phyloP scores from a whole-genome alignment of 1,140 invertebrate genomes.

The Carposina sasakii region DNA sequence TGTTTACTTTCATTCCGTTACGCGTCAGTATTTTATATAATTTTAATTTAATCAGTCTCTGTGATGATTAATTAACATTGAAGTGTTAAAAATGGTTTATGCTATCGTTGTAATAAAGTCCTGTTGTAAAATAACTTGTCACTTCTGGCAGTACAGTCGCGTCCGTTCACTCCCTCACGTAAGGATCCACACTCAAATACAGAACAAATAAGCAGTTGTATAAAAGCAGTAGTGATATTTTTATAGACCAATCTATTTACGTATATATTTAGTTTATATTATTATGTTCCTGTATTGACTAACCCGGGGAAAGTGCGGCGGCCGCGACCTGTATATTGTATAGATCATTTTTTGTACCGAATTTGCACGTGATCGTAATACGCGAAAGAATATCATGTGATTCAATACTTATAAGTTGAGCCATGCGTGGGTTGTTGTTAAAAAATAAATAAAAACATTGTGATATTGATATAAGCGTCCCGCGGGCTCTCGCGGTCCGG shows the following conservation, averaged over 20 bases:
- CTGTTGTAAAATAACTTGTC: conserved; percentile 29
- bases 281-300: too few relatives aligned
- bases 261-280: too few relatives aligned
- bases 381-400: conserved; percentile 53
- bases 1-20: conserved; percentile 12
- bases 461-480: conserved; percentile 51
- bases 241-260: too few relatives aligned
- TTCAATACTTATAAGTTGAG: conserved; percentile 50
- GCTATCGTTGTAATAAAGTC: conserved; percentile 44
- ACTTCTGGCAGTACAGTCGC: conserved; percentile 44
- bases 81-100: too few relatives aligned
- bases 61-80: background rate
- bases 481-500: conserved; percentile 24
- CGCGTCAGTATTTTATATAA: conserved; percentile 13
- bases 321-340: too few relatives aligned
- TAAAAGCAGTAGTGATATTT: too few relatives aligned
- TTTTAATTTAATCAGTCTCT: background rate
- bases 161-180: too few relatives aligned
- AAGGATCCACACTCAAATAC: too few relatives aligned
- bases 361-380: too few relatives aligned
- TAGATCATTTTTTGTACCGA: too few relatives aligned
- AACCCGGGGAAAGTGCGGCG: too few relatives aligned
- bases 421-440: conserved; percentile 36
- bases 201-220: too few relatives aligned
- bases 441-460: conserved; percentile 45